phyloP scores from a whole-genome alignment of 1,140 invertebrate species.

The Ceratosolen fusciceps region DNA sequence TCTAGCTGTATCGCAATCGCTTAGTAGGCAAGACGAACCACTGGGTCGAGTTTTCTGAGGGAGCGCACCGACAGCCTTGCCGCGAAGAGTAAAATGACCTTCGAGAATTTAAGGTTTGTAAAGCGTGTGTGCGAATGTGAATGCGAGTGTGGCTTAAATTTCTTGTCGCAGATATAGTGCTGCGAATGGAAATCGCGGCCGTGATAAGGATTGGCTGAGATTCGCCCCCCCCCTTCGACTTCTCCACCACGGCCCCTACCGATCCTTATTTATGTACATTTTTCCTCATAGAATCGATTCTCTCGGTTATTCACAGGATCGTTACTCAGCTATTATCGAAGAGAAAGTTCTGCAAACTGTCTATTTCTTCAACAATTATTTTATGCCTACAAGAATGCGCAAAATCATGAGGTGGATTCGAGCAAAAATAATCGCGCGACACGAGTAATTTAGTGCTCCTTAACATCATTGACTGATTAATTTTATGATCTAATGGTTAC shows the following conservation, averaged over 20 bases:
- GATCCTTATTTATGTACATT: no score
- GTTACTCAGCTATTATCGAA: background rate
- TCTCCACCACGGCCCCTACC: no score
- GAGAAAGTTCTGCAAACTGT: constrained; percentile 26
- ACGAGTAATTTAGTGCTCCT: background rate
- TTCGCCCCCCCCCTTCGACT: background rate
- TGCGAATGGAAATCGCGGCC: constrained; percentile 30
- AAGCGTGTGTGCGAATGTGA: background rate
- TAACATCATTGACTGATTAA: background rate
- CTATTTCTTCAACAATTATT: constrained; percentile 22
- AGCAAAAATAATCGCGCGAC: background rate
- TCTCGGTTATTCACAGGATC: background rate
- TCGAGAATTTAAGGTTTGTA: constrained; percentile 46
- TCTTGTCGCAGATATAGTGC: constrained; percentile 26
- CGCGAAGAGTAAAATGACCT: constrained; percentile 51
- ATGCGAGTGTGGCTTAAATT: constrained; percentile 25
- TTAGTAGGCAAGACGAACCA: background rate
- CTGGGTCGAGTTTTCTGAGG: background rate
- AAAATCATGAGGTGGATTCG: background rate
- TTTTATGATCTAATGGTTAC: no score
- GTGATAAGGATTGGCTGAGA: background rate
- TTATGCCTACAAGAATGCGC: background rate
- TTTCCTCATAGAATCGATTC: background rate
- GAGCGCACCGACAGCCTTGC: constrained; percentile 38
- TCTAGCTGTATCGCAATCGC: background rate